Evolutionary conservation across 1,140 invertebrate genomes (phyloP), one percentile per base, ranked within the genome.

Genomic region (Pseudomyrmex flavicornis): DNA sequence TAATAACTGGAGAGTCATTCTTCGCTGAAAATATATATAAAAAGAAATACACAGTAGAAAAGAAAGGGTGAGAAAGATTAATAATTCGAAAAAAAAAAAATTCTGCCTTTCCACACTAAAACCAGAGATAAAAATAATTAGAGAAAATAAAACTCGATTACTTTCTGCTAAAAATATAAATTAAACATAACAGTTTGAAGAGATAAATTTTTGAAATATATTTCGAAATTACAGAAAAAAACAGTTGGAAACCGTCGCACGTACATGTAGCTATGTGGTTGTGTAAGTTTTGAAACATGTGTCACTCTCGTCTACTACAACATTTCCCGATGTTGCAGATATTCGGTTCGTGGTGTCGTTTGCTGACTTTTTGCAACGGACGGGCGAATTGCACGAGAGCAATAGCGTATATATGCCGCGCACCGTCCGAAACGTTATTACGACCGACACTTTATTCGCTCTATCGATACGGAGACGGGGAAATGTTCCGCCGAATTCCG

Each of bases 361-460:
- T 70, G 76, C 15, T 7, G 65, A 66, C 35, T 79, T 79, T 79
- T 79, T 59, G 65, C 52, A 13, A 15, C 20, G 10, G 26, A 2
- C 26, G 26, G 12, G 61, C 12, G n/a, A 48, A 70, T 70, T 79
- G 65, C 54, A 46, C 50, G 35, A 35, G 44, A 35, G 50, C 26
- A 50, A 66, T 46, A 75, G 48, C 20, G 44, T 44, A 70, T 52
- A n/a, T 17, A 66, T 17, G 26, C 50, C 20, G 44, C 52, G 20
- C 22, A 26, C 12, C n/a, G 17, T 35, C 2, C 20, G 15, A 80
- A 80, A 80, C 54, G 76, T 80, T 80, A 80, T 80, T 80, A 80
- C 76, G 52, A 59, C 54, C 76, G 66, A 59, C 76, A 70, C 76
- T 79, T 79, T 79, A 79, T 79, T 79, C 65, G 76, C 65, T 79